Evolutionary conservation across 2,113 vertebrate species (phyloP).

Genomic region (Sialia sialis): DNA sequence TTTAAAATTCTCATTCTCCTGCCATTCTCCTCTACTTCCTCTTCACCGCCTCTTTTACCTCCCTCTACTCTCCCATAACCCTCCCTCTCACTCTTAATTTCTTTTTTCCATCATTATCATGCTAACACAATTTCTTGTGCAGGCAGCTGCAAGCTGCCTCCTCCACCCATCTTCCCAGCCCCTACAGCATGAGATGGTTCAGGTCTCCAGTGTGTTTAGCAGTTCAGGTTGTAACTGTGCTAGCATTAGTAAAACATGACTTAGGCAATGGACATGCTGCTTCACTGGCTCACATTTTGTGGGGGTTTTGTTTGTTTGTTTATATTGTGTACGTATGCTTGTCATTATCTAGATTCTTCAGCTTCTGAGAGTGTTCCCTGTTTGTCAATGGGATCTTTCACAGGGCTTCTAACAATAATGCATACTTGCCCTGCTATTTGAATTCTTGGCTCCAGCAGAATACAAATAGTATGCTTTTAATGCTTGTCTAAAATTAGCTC

Average conservation of each 20-base stretch:
- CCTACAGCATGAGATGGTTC: neutral
- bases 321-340: neutral
- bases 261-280: neutral
- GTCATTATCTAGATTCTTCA: neutral
- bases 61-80: fast-evolving
- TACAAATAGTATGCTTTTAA: neutral
- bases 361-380: neutral
- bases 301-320: neutral
- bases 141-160: neutral
- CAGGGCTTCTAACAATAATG: neutral
- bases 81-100: neutral
- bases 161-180: neutral
- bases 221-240: neutral
- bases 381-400: neutral
- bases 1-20: neutral
- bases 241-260: neutral
- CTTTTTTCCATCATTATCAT: neutral
- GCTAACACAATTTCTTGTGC: neutral
- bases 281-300: neutral
- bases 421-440: constrained; percentile 6
- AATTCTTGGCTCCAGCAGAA: neutral
- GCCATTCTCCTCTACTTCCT: too few species aligned
- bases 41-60: neutral
- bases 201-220: neutral
- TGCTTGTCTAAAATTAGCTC: neutral